A percentile compares a stretch with the other conserved stretches of the same genome.
phyloP scores from a whole-genome alignment of 2,113 vertebrate species.

The Catharus minimus region DNA sequence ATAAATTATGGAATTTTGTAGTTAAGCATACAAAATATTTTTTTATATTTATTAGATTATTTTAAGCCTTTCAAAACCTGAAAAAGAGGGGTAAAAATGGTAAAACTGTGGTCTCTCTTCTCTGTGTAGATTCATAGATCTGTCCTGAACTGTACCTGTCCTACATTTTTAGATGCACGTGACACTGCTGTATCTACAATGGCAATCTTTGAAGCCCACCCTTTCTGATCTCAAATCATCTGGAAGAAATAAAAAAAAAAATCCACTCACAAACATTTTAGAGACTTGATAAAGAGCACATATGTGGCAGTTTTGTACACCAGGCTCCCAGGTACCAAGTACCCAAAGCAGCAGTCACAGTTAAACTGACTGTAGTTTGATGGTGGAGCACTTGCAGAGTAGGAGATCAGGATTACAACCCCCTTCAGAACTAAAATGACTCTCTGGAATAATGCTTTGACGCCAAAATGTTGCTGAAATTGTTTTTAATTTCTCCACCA shows the following conservation, averaged over 20 bases:
- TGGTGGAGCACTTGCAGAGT: not conserved
- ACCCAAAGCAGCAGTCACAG: not conserved
- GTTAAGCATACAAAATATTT: not conserved
- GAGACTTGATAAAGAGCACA: not conserved
- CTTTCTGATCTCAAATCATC: not conserved
- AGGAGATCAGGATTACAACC: not conserved
- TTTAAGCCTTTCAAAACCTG: conserved; percentile 12
- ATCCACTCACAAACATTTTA: not conserved
- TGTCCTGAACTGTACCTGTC: not conserved
- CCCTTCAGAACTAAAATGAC: not conserved
- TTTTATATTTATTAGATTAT: conserved; percentile 22
- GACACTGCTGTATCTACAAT: not conserved
- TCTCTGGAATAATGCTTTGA: not conserved
- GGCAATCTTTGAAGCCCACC: not conserved
- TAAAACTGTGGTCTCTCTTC: not conserved
- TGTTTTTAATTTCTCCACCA: not conserved
- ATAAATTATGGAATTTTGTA: conserved; percentile 41
- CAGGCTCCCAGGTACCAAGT: not conserved
- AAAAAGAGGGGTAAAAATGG: not conserved
- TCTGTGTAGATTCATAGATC: not conserved
- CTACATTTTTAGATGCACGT: not conserved
- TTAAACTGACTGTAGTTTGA: not conserved
- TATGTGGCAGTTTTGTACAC: not conserved
- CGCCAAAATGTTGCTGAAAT: not conserved
- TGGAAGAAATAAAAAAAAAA: not conserved